These are phyloP conservation scores for Rhagonycha fulva DNA, from an alignment of 2,888 invertebrate species.

Conservation along the genomic window DNA sequence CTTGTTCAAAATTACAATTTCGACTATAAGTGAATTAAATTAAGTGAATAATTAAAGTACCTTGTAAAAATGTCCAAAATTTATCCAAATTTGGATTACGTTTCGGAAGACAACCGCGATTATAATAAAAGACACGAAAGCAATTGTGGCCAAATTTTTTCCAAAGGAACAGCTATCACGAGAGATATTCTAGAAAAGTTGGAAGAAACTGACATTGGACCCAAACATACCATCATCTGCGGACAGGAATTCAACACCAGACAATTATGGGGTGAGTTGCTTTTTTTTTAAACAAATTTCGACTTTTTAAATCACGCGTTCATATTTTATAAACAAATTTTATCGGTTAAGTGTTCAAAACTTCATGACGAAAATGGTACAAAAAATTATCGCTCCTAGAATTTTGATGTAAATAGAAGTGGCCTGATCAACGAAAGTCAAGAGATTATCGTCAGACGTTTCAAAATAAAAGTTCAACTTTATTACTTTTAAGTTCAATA, in stretches of 20 bases:
- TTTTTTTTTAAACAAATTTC: neutral
- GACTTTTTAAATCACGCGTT: neutral
- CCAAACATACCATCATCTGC: slow-evolving; percentile 43
- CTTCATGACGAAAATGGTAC: neutral
- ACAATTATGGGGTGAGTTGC: slow-evolving; percentile 49
- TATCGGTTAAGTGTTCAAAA: neutral
- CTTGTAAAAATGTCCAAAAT: slow-evolving; percentile 17
- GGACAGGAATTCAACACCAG: slow-evolving; percentile 47
- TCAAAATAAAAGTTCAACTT: slow-evolving; percentile 10
- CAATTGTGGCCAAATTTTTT: slow-evolving; percentile 49
- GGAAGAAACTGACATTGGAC: slow-evolving; percentile 44
- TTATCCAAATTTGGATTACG: slow-evolving; percentile 16
- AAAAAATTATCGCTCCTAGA: neutral
- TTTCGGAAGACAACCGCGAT: neutral
- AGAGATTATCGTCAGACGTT: slow-evolving; percentile 13
- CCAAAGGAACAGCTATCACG: slow-evolving; percentile 47
- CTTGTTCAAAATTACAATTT: neutral
- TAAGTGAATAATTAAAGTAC: neutral
- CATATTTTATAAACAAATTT: neutral
- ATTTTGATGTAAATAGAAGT: slow-evolving; percentile 15
- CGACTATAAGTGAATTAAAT: neutral
- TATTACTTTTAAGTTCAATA: neutral
- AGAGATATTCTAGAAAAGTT: slow-evolving; percentile 50
- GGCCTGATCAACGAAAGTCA: slow-evolving; percentile 19
- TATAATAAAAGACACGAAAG: slow-evolving; percentile 30